Percentiles rank a stretch among this genome's conserved stretches.
Evolutionary conservation across 2,888 invertebrate species (phyloP).

Genomic region (Trachelus iudaicus): DNA sequence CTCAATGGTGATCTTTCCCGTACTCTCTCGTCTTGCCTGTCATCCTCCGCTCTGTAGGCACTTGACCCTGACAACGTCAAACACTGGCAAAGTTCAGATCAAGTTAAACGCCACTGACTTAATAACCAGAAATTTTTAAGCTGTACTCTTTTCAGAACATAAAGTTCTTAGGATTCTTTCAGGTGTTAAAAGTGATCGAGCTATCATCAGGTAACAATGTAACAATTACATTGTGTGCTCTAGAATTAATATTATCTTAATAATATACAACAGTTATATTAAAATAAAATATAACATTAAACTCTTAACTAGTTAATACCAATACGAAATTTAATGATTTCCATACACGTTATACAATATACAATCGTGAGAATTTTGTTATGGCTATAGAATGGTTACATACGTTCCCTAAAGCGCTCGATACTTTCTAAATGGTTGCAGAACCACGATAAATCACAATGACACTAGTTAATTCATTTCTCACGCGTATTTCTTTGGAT

Average conservation of each 20-base stretch:
- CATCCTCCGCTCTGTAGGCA: slow-evolving; percentile 63
- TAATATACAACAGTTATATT: not conserved
- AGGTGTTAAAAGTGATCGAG: not conserved
- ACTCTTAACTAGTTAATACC: not conserved
- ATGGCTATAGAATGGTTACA: not conserved
- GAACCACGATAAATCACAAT: not conserved
- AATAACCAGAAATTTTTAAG: slow-evolving; percentile 62
- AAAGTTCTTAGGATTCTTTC: slow-evolving; percentile 14
- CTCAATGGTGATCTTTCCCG: slow-evolving; percentile 61
- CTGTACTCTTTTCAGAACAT: slow-evolving; percentile 42
- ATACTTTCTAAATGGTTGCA: not conserved
- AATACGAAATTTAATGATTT: not conserved
- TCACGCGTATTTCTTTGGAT: not conserved
- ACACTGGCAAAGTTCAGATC: slow-evolving; percentile 77
- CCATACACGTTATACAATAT: not conserved
- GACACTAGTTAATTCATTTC: not conserved
- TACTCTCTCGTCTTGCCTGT: slow-evolving; percentile 50
- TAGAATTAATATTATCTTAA: not conserved
- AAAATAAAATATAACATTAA: not conserved
- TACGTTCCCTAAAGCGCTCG: not conserved
- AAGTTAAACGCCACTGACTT: slow-evolving; percentile 63
- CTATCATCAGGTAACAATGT: not conserved
- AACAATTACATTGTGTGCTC: not conserved
- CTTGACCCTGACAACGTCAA: slow-evolving; percentile 79
- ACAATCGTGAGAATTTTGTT: not conserved